Conservation (phyloP, 2,888 invertebrate species). For the Anticlea derivata region DNA sequence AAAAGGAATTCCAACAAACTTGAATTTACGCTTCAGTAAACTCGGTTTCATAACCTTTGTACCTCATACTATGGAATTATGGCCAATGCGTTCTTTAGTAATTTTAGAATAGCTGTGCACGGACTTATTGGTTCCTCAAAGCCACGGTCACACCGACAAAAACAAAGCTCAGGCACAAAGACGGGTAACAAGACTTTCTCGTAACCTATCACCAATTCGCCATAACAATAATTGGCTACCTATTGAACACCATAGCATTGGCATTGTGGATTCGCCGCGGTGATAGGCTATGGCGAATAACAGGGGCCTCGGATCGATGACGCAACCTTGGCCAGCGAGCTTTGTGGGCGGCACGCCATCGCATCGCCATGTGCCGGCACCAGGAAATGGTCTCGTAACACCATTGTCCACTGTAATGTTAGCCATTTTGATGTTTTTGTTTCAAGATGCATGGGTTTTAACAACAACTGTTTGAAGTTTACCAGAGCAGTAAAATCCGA, state of each 20-base stretch:
- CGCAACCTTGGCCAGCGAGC: constrained; percentile 55
- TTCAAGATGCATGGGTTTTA: not conserved
- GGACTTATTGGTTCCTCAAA: too few relatives aligned
- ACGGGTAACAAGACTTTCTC: constrained; percentile 13
- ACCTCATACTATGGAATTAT: not conserved
- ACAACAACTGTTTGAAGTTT: too few relatives aligned
- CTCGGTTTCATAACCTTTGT: not conserved
- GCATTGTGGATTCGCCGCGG: constrained; percentile 18
- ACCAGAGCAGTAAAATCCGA: too few relatives aligned
- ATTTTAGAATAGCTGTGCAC: too few relatives aligned
- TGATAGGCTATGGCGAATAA: constrained; percentile 19
- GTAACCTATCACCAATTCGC: not conserved
- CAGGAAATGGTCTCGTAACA: constrained; percentile 28
- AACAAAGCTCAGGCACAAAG: too few relatives aligned
- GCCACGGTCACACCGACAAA: not conserved
- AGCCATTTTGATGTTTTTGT: not conserved
- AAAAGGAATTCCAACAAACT: too few relatives aligned
- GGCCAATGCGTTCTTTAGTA: too few relatives aligned
- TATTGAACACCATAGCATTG: not conserved
- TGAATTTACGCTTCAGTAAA: not conserved
- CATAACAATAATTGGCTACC: not conserved
- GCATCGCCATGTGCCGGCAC: constrained; percentile 27
- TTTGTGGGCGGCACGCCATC: constrained; percentile 51
- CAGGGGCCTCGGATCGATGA: constrained; percentile 52
- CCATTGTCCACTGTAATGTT: constrained; percentile 1